phyloP scores from a whole-genome alignment of 53 echinoderm and acorn worm species.

The Glandiceps talaboti region DNA sequence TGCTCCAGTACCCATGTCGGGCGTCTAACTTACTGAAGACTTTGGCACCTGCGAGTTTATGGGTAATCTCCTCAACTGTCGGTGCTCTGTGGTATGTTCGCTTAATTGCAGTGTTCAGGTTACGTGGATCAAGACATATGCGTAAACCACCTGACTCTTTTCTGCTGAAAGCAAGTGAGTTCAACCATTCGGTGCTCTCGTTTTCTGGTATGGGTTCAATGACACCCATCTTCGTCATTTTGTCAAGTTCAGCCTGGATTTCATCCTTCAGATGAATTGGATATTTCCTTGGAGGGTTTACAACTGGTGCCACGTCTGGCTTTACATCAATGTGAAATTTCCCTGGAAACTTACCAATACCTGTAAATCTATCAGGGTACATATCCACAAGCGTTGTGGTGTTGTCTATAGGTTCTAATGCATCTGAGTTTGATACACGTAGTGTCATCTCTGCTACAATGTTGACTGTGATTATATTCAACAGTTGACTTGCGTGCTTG shows the following conservation, averaged over 20 bases:
- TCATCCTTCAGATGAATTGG: not conserved
- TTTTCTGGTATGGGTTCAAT: not conserved
- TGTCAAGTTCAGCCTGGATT: not conserved
- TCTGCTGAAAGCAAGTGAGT: too few species aligned
- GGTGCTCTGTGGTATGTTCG: too few species aligned
- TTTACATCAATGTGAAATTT: not conserved
- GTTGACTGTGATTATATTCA: not conserved
- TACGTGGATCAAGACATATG: too few species aligned
- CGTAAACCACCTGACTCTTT: too few species aligned
- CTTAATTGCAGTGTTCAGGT: too few species aligned
- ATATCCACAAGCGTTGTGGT: not conserved
- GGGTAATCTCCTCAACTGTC: too few species aligned
- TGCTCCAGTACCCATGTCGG: too few species aligned
- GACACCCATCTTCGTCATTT: not conserved
- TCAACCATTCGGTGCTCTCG: too few species aligned
- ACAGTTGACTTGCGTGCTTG: not conserved
- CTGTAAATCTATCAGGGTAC: constrained; percentile 10
- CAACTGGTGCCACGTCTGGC: not conserved
- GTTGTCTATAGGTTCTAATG: not conserved
- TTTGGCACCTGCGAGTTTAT: too few species aligned
- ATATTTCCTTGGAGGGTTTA: not conserved
- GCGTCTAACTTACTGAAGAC: too few species aligned
- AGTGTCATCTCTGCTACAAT: not conserved
- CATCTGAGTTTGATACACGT: not conserved
- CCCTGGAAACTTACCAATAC: constrained; percentile 7